phyloP scores from a whole-genome alignment of 2,888 invertebrate species.

The Rambutsinella grinnellia region DNA sequence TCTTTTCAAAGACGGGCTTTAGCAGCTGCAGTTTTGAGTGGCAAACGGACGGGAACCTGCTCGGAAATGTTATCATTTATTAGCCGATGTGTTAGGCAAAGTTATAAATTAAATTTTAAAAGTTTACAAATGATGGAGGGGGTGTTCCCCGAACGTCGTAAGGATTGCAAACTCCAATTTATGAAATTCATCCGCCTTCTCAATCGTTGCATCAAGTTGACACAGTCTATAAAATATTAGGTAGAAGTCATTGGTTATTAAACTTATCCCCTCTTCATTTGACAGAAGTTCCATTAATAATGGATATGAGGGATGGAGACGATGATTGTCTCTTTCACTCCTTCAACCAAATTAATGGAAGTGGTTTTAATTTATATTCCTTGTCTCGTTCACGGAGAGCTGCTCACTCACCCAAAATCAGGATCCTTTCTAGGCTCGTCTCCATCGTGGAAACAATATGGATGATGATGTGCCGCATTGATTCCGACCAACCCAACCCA shows the following conservation, averaged over 20 bases:
- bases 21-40: slow-evolving; percentile 68
- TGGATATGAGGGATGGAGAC: background rate
- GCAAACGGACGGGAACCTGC: slow-evolving; percentile 80
- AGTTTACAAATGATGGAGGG: slow-evolving; percentile 84
- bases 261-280: background rate
- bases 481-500: slow-evolving; percentile 75
- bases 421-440: slow-evolving; percentile 64
- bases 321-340: too few relatives aligned
- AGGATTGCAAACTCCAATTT: slow-evolving; percentile 69
- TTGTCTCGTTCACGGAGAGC: background rate
- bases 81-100: too few relatives aligned
- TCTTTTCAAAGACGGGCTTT: slow-evolving; percentile 60
- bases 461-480: slow-evolving; percentile 85
- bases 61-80: too few relatives aligned
- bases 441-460: slow-evolving; percentile 72
- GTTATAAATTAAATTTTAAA: too few relatives aligned
- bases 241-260: too few relatives aligned
- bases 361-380: background rate
- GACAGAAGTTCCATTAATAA: too few relatives aligned
- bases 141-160: slow-evolving; percentile 83
- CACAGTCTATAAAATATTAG: slow-evolving; percentile 57
- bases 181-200: slow-evolving; percentile 54
- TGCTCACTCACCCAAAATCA: slow-evolving; percentile 66
- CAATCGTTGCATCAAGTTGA: slow-evolving; percentile 58
- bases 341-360: slow-evolving; percentile 9